A percentile compares a stretch with the other conserved stretches of the same genome.
These are phyloP conservation scores for Heliconius ethilla DNA, from an alignment of 2,888 invertebrate genomes.

Conservation along the genomic window DNA sequence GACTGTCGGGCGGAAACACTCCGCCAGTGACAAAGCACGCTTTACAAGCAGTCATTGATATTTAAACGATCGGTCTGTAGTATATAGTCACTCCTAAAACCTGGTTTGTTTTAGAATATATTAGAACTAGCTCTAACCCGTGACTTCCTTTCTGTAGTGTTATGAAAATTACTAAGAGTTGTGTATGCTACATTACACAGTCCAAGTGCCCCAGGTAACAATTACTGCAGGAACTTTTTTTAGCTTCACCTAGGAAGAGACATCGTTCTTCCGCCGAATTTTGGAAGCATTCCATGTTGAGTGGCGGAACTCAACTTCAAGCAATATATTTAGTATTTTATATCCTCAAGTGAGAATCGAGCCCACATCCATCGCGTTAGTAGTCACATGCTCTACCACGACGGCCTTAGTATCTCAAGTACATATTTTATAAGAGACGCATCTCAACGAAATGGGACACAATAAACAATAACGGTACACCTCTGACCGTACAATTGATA, in stretches of 20 bases:
- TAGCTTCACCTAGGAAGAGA: no score
- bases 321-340: background rate
- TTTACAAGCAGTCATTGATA: constrained; percentile 28
- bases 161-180: background rate
- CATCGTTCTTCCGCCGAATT: no score
- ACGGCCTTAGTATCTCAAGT: background rate
- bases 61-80: constrained; percentile 1
- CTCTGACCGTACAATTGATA: constrained; percentile 19
- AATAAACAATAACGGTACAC: constrained; percentile 14
- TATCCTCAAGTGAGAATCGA: background rate
- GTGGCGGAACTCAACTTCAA: no score
- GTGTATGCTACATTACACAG: no score
- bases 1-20: constrained; percentile 45
- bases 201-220: no score
- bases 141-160: background rate
- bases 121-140: background rate
- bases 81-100: constrained; percentile 7
- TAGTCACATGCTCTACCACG: background rate
- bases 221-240: no score
- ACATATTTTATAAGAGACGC: background rate
- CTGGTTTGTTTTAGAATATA: constrained; percentile 1
- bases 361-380: background rate
- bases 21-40: constrained; percentile 36
- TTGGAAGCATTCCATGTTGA: no score
- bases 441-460: background rate